Conservation (phyloP, 2,797 vertebrate species). For the Sebastes vulpes region DNA sequence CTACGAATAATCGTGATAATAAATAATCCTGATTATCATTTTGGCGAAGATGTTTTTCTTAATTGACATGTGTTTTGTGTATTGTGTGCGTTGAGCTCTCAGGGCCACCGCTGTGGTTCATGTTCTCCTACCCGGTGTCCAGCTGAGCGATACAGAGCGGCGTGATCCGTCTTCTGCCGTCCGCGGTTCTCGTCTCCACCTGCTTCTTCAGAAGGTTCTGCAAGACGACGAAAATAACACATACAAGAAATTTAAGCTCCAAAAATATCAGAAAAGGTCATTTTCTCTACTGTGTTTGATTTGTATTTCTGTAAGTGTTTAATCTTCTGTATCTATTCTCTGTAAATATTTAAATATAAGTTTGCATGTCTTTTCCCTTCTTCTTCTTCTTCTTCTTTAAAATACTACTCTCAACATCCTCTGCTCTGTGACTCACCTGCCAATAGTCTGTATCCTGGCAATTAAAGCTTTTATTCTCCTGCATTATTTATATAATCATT, state of each 20-base stretch:
- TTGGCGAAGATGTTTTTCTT: too few species aligned
- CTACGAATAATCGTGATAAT: too few species aligned
- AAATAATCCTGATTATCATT: too few species aligned
- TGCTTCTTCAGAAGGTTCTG: conserved; percentile 99
- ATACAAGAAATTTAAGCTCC: neutral
- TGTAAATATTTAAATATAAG: neutral
- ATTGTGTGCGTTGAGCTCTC: neutral
- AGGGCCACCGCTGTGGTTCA: neutral
- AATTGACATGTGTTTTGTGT: too few species aligned
- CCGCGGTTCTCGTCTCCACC: conserved; percentile 96
- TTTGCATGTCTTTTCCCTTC: neutral
- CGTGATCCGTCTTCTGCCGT: conserved; percentile 95
- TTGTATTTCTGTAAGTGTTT: neutral
- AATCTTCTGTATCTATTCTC: neutral
- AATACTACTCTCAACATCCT: too few species aligned
- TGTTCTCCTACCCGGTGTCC: conserved; percentile 91
- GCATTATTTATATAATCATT: neutral
- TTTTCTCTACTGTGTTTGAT: neutral
- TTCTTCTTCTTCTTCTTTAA: too few species aligned
- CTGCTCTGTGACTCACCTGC: too few species aligned
- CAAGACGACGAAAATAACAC: neutral
- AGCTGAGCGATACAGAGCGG: conserved; percentile 98
- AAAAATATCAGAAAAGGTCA: neutral
- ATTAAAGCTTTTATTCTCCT: neutral
- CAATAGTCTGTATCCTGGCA: too few species aligned